A percentile compares a stretch with the other conserved stretches of the same genome.
Conservation (phyloP, 2,888 invertebrate species). For the Hydraecia micacea region DNA sequence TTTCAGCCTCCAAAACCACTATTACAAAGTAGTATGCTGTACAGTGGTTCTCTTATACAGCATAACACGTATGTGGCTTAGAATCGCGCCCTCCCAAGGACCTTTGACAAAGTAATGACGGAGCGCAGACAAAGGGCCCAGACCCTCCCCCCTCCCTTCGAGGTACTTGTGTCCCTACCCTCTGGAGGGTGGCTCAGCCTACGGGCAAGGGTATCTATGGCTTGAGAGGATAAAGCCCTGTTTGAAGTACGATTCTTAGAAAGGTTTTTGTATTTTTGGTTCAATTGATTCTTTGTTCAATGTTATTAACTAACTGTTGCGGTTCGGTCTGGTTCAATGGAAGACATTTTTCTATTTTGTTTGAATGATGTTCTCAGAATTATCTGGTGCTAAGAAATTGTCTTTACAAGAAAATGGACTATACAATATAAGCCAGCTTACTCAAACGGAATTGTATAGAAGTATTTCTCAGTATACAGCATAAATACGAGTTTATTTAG, state of each 20-base stretch:
- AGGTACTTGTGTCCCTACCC: conserved; percentile 64
- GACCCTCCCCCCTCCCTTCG: conserved; percentile 56
- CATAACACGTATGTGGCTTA: conserved; percentile 68
- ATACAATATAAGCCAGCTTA: neutral
- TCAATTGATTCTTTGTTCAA: conserved; percentile 55
- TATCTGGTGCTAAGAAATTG: neutral
- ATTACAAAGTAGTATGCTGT: conserved; percentile 65
- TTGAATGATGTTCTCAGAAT: neutral
- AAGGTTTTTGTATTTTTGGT: conserved; percentile 66
- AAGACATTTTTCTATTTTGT: neutral
- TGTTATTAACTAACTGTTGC: conserved; percentile 35
- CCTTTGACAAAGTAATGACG: conserved; percentile 89
- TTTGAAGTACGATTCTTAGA: conserved; percentile 69
- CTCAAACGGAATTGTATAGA: neutral
- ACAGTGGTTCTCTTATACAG: conserved; percentile 57
- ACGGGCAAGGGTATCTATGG: conserved; percentile 71
- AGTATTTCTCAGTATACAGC: neutral
- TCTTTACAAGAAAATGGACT: neutral
- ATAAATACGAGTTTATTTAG: neutral
- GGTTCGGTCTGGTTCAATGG: conserved; percentile 3
- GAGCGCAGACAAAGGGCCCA: conserved; percentile 81
- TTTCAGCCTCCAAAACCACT: conserved; percentile 60
- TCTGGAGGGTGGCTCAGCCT: conserved; percentile 58
- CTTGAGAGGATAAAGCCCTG: conserved; percentile 70
- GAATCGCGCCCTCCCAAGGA: conserved; percentile 75